Base-by-base conservation (phyloP, 1,140 invertebrate species). In the Trichoplusia ni region DNA sequence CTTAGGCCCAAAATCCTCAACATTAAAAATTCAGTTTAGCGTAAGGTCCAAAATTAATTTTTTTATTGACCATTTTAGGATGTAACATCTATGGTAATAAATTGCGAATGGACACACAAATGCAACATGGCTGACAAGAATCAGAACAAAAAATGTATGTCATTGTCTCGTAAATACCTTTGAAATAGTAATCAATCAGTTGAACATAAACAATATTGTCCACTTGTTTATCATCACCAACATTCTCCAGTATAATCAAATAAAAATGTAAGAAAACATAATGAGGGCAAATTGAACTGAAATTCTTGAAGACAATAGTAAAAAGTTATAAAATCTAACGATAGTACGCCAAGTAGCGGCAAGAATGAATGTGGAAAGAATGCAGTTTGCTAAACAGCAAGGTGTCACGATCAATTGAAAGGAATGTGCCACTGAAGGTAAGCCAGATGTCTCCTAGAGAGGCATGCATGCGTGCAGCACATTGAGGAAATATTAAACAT, bases 391-490 rank as follows among this genome's bases (percentile, higher is more conserved):
- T 31, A 16, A 27, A 16, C 14, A 49, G 40, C 13, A 44, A 33
- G 37, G 46, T 49, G 46, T 49, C 46, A 49, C 13, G 25, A 49
- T 31, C 46, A 31, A 49, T 29, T 31, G 14, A 18, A 18, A 49
- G 14, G 46, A 49, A 49, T 49, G 46, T 49, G 7, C 14, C 18
- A n/a, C n/a, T 9, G 25, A 49, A 49, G 46, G 46, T 49, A 9
- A 49, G 7, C 25, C 3, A 49, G 46, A 3, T 42, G 9, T n/a
- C 14, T 31, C 27, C 18, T n/a, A n/a, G n/a, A n/a, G n/a, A n/a
- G n/a, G n/a, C n/a, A n/a, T n/a, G n/a, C n/a, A n/a, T n/a, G n/a
- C n/a, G n/a, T n/a, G n/a, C n/a, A n/a, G n/a, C n/a, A n/a, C n/a
- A n/a, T n/a, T n/a, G n/a, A n/a, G n/a, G n/a, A n/a, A n/a, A n/a